Base-by-base conservation (phyloP, 2,888 invertebrate genomes). In the Noctua janthe region DNA sequence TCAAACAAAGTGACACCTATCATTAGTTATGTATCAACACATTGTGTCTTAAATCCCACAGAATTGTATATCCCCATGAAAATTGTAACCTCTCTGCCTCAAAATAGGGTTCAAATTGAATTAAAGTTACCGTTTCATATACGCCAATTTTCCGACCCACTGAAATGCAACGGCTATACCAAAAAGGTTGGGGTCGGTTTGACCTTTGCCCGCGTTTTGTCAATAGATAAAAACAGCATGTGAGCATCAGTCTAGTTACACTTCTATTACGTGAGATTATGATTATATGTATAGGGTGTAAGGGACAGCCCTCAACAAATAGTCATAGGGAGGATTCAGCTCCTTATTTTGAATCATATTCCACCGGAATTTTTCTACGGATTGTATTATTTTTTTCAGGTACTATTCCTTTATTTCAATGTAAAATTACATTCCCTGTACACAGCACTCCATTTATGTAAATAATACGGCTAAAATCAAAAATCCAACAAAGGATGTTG, bases 1-100 rank as follows among this genome's bases (percentile, higher is more conserved):
- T 43, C 78, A 71, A 78, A 71, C 76, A 75, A 47, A 51, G 43
- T 71, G 70, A 78, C 71, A 78, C 66, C 49, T 71, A 51, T 83
- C 51, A 71, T 83, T 77, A 81, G 47, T 56, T 56, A 81, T 77
- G 17, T n/a, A 56, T 71, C 8, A 67, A 20, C 56, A 66, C 39
- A 8, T 74, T 29, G n/a, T 62, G 49, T 7, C n/a, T 35, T 17
- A 78, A 56, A 78, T 54, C 15, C 59, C 13, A 11, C 7, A 39
- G 6, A 29, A 29, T 29, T 29, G 29, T 29, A 29, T 35, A 29
- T 23, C 5, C n/a, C 6, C 29, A 5, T 39, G 29, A 6, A 83
- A 49, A 64, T 23, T 66, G 0, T 43, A 6, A 77, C 64, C 49
- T n/a, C 11, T n/a, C 0, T 0, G 0, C 49, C 17, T 56, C 11